Conservation (phyloP, 2,888 invertebrate genomes). For the Eilema sororculum region DNA sequence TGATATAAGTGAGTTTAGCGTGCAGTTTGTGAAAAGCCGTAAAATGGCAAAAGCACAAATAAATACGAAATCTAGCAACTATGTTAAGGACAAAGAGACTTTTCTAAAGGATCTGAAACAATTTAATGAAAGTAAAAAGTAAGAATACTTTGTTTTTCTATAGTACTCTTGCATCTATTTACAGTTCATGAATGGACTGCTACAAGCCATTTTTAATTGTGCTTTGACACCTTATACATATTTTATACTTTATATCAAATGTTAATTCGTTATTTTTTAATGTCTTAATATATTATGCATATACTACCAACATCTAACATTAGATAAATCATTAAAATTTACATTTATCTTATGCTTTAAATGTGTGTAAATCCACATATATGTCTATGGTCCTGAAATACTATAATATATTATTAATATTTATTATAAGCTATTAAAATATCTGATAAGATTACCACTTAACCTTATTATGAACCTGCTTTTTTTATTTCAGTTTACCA, state of each 20-base stretch:
- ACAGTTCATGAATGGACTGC: background rate
- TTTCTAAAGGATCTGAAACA: constrained; percentile 95
- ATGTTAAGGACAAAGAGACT: constrained; percentile 92
- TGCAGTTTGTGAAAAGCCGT: constrained; percentile 32
- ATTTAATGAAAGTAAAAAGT: constrained; percentile 97
- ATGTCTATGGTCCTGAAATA: too few species aligned
- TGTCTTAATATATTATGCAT: background rate
- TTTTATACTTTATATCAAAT: background rate
- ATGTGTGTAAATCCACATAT: background rate
- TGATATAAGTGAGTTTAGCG: constrained; percentile 21
- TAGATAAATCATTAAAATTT: background rate
- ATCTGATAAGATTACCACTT: background rate
- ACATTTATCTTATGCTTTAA: background rate
- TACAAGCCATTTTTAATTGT: background rate
- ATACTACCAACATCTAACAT: background rate
- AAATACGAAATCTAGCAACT: constrained; percentile 88
- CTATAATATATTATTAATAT: too few species aligned
- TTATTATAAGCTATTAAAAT: background rate
- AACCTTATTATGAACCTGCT: background rate
- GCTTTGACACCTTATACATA: background rate
- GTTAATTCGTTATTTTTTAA: background rate
- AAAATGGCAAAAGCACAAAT: constrained; percentile 84
- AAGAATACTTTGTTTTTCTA: constrained; percentile 71
- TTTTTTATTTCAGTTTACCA: constrained; percentile 89
- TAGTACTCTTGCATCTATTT: constrained; percentile 7